Conservation (phyloP, 2,797 vertebrate species). For the Gymnodraco acuticeps region DNA sequence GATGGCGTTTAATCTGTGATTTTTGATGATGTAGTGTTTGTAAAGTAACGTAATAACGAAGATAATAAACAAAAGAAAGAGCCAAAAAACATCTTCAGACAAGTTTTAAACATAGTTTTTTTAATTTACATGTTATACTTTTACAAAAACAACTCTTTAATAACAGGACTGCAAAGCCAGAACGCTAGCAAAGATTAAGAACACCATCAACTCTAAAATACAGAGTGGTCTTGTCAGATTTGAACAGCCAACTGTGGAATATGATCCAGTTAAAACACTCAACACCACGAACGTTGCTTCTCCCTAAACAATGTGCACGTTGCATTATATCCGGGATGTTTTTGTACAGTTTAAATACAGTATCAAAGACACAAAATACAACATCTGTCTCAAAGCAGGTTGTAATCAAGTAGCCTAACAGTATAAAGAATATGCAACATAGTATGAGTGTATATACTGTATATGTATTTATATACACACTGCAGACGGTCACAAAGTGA, state of each 20-base stretch:
- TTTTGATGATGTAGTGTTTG: neutral
- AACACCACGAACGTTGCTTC: slow-evolving; percentile 71
- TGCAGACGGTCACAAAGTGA: slow-evolving; percentile 91
- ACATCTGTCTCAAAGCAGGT: slow-evolving; percentile 86
- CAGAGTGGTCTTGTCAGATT: slow-evolving; percentile 69
- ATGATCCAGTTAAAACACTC: slow-evolving; percentile 79
- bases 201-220: slow-evolving; percentile 73
- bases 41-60: neutral
- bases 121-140: slow-evolving; percentile 81
- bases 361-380: slow-evolving; percentile 96
- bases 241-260: slow-evolving; percentile 68
- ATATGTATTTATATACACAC: slow-evolving; percentile 90
- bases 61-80: neutral
- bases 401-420: slow-evolving; percentile 82
- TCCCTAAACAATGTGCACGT: slow-evolving; percentile 64
- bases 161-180: slow-evolving; percentile 78
- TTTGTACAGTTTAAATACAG: slow-evolving; percentile 86
- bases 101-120: slow-evolving; percentile 44
- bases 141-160: slow-evolving; percentile 75
- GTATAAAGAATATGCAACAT: slow-evolving; percentile 93
- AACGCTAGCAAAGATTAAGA: slow-evolving; percentile 77
- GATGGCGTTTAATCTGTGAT: neutral
- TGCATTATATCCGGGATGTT: slow-evolving; percentile 66
- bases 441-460: slow-evolving; percentile 76
- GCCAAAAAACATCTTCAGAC: slow-evolving; percentile 28